Base-by-base conservation (phyloP, 2,888 invertebrate species). In the Halocaridina rubra region DNA sequence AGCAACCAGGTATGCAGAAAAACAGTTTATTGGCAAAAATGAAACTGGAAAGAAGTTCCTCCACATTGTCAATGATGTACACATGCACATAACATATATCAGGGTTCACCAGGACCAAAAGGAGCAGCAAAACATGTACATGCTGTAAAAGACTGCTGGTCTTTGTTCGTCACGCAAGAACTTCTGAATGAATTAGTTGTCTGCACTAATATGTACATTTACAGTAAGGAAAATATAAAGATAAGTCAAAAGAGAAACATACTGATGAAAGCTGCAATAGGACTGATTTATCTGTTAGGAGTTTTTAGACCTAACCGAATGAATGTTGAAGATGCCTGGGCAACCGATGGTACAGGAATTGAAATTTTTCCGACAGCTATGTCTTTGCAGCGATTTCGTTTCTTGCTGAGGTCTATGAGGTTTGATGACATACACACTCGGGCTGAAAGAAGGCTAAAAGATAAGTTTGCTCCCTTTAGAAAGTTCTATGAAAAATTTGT, bases 381-480 rank as follows among this genome's bases (percentile, higher is more conserved):
- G 64, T 64, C 64, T 64, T 10, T 64, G 64, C 64, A 5, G 64
- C 64, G 64, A 64, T 64, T 64, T 64, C 19, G 64, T 64, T 5
- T 64, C 64, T 10, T 64, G 64, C 64, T 64, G 64, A 64, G 64
- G 64, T 64, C 64, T 64, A 64, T 64, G 64, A 64, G 64, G 64
- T 64, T 13, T 64, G 64, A 64, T 64, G 64, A 64, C 64, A 64
- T 64, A 13, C 3, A 5, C 64, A 64, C 64, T 64, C 29, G 3
- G 64, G 64, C 64, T 64, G 64, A 64, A 64, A 64, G 64, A 64
- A 64, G 64, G 64, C 64, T 64, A 64, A 2, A 64, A 64, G 64
- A 64, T 64, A 64, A 64, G 64, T 64, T 64, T 13, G 19, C 64
- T 19, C 3, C 3, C 22, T 64, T 64, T 64, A 64, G 3, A 10